Conservation (phyloP, 2,113 vertebrate genomes). For the Chamaetylas fuelleborni region DNA sequence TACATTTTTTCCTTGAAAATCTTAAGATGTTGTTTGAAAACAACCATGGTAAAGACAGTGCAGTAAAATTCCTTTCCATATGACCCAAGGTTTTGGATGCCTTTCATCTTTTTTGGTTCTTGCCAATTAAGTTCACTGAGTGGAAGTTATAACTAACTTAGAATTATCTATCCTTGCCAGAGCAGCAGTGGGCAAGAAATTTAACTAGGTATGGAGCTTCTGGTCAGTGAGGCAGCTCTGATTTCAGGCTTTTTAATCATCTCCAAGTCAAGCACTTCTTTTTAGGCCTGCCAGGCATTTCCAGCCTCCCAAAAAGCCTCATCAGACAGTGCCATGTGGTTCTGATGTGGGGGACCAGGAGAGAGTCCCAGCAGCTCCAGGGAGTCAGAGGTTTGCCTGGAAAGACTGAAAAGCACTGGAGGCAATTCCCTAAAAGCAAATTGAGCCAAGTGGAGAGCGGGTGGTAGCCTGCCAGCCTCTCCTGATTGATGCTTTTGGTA, state of each 20-base stretch:
- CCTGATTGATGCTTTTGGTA: neutral
- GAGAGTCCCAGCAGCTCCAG: neutral
- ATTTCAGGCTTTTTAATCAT: neutral
- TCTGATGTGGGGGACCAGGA: neutral
- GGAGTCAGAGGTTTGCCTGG: neutral
- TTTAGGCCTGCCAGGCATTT: neutral
- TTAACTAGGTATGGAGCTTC: neutral
- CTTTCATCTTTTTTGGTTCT: neutral
- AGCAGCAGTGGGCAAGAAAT: neutral
- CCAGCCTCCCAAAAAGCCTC: neutral
- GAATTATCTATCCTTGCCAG: neutral
- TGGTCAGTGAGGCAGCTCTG: neutral
- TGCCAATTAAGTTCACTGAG: neutral
- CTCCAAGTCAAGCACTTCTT: neutral
- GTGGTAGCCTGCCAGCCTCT: neutral
- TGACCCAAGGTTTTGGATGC: neutral
- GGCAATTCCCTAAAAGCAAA: neutral
- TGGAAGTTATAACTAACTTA: neutral
- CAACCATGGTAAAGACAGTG: neutral
- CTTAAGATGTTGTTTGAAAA: neutral
- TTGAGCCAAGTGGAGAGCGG: neutral
- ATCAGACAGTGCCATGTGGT: accelerated
- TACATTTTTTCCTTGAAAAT: neutral
- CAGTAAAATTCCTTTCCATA: neutral
- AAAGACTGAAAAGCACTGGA: neutral